A percentile compares a stretch with the other conserved stretches of the same genome.
These are phyloP conservation scores for Rutilus rutilus DNA, from an alignment of 2,113 vertebrate genomes.

Conservation along the genomic window DNA sequence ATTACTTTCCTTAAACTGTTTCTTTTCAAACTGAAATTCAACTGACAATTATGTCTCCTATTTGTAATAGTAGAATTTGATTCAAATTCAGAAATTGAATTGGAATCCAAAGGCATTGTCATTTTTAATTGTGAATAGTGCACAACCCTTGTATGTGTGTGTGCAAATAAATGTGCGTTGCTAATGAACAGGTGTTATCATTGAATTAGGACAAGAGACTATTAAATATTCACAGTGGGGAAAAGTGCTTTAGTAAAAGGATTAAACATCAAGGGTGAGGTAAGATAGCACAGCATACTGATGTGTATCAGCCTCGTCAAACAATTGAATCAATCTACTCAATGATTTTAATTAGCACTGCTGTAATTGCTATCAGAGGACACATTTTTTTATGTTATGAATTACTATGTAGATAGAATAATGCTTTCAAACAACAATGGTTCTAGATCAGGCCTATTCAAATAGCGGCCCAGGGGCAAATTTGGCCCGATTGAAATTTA, in stretches of 20 bases:
- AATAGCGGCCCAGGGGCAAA: too few relatives aligned
- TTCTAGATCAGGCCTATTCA: too few relatives aligned
- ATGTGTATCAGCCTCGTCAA: constrained; percentile 47
- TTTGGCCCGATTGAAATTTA: too few relatives aligned
- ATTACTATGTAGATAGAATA: constrained; percentile 37
- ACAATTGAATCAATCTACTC: constrained; percentile 46
- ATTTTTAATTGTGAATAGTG: neutral
- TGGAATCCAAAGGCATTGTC: neutral
- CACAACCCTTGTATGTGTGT: neutral
- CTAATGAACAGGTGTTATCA: constrained; percentile 54
- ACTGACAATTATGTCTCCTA: neutral
- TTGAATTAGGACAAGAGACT: constrained; percentile 48
- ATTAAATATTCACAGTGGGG: constrained; percentile 50
- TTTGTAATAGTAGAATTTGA: neutral
- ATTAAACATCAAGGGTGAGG: constrained; percentile 53
- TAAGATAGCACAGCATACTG: constrained; percentile 24
- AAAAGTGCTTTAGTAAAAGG: constrained; percentile 43
- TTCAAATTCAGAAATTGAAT: neutral
- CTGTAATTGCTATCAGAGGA: constrained; percentile 48
- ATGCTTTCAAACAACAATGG: neutral
- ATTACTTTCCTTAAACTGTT: neutral
- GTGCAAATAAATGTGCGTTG: neutral
- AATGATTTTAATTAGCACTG: constrained; percentile 45
- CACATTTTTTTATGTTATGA: constrained; percentile 23
- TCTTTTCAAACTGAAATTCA: neutral